Conservation (phyloP, 2,113 vertebrate species). For the Myrmecophaga tridactyla region DNA sequence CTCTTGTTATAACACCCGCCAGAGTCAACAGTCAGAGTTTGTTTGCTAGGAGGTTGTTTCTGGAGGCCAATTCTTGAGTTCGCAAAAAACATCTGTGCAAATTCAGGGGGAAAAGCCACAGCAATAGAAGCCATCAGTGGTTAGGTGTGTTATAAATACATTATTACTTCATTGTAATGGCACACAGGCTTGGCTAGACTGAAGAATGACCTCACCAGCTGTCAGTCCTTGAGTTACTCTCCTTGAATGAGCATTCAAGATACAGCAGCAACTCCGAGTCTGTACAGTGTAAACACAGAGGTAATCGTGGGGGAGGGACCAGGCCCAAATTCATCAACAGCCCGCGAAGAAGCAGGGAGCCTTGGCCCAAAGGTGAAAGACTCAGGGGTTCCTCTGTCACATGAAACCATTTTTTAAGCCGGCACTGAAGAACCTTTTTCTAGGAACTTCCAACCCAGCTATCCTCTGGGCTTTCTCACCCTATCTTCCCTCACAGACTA, state of each 20-base stretch:
- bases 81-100: constrained; percentile 85
- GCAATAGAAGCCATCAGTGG: constrained; percentile 83
- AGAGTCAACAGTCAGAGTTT: constrained; percentile 86
- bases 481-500: constrained; percentile 22
- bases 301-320: not conserved
- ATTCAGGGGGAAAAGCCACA: constrained; percentile 55
- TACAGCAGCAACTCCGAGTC: not conserved
- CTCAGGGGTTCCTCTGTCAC: constrained; percentile 23
- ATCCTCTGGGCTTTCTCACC: constrained; percentile 44
- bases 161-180: constrained; percentile 88
- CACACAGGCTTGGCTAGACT: constrained; percentile 83
- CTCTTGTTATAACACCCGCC: constrained; percentile 82
- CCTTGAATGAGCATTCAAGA: constrained; percentile 53
- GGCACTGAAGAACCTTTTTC: not conserved
- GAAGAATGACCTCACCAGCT: constrained; percentile 84
- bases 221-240: constrained; percentile 74
- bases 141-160: constrained; percentile 88
- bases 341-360: not conserved
- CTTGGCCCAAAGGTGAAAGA: not conserved
- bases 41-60: constrained; percentile 84
- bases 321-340: not conserved
- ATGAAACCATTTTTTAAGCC: constrained; percentile 37
- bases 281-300: constrained; percentile 43
- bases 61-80: constrained; percentile 78
- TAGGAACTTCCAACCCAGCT: not conserved